Evolutionary conservation across 2,797 vertebrate genomes (phyloP), one percentile per base, ranked within the genome.

Genomic region (Acropternis orthonyx): DNA sequence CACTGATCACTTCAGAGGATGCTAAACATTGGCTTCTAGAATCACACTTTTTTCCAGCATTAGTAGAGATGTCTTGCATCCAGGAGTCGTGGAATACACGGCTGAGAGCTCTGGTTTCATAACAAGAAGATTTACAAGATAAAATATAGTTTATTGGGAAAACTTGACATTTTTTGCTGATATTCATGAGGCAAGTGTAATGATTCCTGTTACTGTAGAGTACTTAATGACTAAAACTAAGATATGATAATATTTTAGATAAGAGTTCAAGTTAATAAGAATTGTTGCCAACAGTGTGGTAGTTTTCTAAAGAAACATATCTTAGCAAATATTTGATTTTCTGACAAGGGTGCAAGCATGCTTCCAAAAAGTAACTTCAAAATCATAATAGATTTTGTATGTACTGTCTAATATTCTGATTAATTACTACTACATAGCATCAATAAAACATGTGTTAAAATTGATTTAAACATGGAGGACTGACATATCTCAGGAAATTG

Each of bases 391-490:
- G 51, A 73, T 92, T 87, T 91, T 82, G 4, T 24, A 69, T 12
- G 51, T 73, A 41, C 28, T 73, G n/a, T 8, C n/a, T 58, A 51
- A 68, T 55, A 75, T 66, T 86, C 74, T 94, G 62, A 92, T 91
- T 92, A 92, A 91, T 94, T 91, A 73, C 65, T 51, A 37, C 17
- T 74, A 5, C 27, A 49, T 32, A 83, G 17, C 51, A 88, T 85
- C 79, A 94, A 88, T 90, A 88, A 89, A 88, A 34, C 46, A 66
- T 3, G 3, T 77, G 34, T 72, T 94, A 86, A 65, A 66, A 95
- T 54, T 83, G 68, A 89, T 89, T 95, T 77, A 83, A 85, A 82
- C 27, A 30, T 26, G 17, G 34, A 83, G 21, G 22, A 66, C 30
- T 89, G 73, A 58, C 61, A 58, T 22, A 67, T 51, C 14, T 85